Base-by-base conservation (phyloP, 2,113 vertebrate genomes). In the Perca schrenkii region DNA sequence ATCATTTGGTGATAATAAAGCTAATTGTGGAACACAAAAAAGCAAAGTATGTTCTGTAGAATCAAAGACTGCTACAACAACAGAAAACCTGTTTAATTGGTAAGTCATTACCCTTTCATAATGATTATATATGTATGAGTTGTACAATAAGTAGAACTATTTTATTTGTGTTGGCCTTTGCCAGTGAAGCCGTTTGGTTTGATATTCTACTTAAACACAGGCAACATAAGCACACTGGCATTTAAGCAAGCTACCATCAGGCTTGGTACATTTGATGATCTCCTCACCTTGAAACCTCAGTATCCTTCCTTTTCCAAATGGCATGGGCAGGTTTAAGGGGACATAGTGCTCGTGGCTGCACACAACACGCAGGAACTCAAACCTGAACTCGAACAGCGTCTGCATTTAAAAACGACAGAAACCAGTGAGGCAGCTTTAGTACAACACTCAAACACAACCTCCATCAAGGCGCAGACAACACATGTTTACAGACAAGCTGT, bases 261-360 rank as follows among this genome's bases (percentile, higher is more conserved):
- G 54, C 2, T 64, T 28, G 17, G 1, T 25, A 53, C 17, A 67
- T 16, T 13, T 19, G 16, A 53, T 31, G 6, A 40, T 47, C 21
- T 60, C 46, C 90, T 96, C 95, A 99, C 98, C 98, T 97, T 99
- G 98, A 85, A 99, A 99, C 93, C 98, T 96, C 91, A 97, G 95
- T 91, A 99, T 97, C 64, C 98, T 94, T 75, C 98, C 98, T 88
- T 99, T 99, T 86, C 97, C 98, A 94, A 99, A 99, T 0, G 97
- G 97, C 97, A 99, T 99, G n/a, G 98, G 97, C 88, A 99, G 96
- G 92, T 99, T 99, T 90, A 99, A 89, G 43, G 98, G 98, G 58
- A 99, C 95, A 62, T 97, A 99, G 93, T 99, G 98, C 75, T 99
- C 98, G 6, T 99, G 98, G 93, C 97, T 98, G 86, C 97, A 99